Percentiles rank a stretch among this genome's conserved stretches.
Evolutionary conservation across 2,888 invertebrate species (phyloP).

Genomic region (Drosophila subquinaria): DNA sequence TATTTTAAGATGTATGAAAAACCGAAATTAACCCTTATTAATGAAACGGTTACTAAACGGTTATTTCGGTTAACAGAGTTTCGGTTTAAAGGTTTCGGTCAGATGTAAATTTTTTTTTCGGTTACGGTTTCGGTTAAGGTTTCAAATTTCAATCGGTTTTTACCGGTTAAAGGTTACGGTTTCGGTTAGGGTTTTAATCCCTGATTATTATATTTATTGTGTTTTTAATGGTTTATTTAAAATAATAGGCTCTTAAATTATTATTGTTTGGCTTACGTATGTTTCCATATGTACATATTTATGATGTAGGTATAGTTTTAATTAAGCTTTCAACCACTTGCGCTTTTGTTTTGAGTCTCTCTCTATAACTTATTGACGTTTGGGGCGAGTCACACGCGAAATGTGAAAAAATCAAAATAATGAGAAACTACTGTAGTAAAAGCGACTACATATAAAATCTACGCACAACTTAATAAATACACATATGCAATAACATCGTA

Average conservation of each 20-base stretch:
- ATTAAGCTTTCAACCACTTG: constrained; percentile 53
- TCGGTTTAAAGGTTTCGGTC: no score
- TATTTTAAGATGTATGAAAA: no score
- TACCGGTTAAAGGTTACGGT: no score
- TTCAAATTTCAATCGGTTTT: no score
- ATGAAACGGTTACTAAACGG: no score
- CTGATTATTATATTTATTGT: neutral
- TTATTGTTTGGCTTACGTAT: neutral
- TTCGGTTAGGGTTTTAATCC: no score
- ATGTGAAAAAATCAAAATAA: constrained; percentile 35
- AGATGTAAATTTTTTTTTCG: no score
- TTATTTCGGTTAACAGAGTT: no score
- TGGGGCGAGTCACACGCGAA: constrained; percentile 40
- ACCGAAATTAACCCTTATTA: no score
- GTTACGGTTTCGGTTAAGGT: no score
- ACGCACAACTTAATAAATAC: neutral
- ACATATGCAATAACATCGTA: neutral
- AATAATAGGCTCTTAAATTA: neutral
- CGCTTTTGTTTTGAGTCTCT: constrained; percentile 49
- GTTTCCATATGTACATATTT: neutral
- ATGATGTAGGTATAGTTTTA: neutral
- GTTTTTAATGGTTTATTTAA: neutral
- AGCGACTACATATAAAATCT: constrained; percentile 7
- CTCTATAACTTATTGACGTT: constrained; percentile 26
- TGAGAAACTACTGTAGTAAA: constrained; percentile 27